Percentiles rank a stretch among this genome's conserved stretches.
Evolutionary conservation across 2,113 vertebrate genomes (phyloP).

Genomic region (Brachirus orientalis): DNA sequence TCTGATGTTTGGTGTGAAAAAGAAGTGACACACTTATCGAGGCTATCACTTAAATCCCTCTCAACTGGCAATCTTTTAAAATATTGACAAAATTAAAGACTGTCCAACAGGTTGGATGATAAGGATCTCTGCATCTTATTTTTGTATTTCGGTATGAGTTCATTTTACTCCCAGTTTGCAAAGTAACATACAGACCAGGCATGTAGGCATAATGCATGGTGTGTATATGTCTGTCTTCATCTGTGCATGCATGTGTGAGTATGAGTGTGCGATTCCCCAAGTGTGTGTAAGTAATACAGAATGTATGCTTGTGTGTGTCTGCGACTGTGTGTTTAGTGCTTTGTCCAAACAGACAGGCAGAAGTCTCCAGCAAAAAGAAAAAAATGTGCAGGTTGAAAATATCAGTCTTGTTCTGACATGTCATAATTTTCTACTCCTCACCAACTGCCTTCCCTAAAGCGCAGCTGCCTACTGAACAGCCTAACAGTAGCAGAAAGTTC

Average conservation of each 20-base stretch:
- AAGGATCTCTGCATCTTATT: background rate
- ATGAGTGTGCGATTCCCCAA: slow-evolving; percentile 36
- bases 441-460: slow-evolving; percentile 42
- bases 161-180: background rate
- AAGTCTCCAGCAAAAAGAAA: slow-evolving; percentile 49
- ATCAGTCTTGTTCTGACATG: slow-evolving; percentile 75
- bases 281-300: slow-evolving; percentile 11
- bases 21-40: slow-evolving; percentile 27
- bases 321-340: slow-evolving; percentile 45
- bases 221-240: slow-evolving; percentile 14
- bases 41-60: background rate
- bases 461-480: slow-evolving; percentile 12
- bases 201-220: background rate
- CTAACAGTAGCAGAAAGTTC: slow-evolving; percentile 32
- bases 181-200: background rate
- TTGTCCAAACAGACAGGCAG: slow-evolving; percentile 65
- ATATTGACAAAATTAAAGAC: background rate
- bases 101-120: background rate
- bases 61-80: slow-evolving; percentile 4
- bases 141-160: slow-evolving; percentile 6
- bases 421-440: slow-evolving; percentile 62
- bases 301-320: slow-evolving; percentile 10
- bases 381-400: slow-evolving; percentile 69
- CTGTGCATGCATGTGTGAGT: slow-evolving; percentile 22
- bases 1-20: slow-evolving; percentile 53